Evolutionary conservation across 2,113 vertebrate genomes (phyloP).

Genomic region (Ahaetulla prasina): DNA sequence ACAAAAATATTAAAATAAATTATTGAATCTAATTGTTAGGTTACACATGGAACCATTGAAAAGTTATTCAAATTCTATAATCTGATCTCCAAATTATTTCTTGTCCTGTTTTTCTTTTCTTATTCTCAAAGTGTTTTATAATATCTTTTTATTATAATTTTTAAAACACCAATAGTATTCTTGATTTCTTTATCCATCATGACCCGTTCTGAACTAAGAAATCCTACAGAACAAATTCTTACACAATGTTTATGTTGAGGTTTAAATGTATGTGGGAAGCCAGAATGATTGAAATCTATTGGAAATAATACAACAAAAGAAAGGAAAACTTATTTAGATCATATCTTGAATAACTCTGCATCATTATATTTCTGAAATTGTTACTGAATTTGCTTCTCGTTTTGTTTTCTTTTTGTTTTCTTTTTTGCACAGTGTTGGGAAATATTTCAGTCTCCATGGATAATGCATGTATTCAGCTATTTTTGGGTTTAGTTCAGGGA

Average conservation of each 20-base stretch:
- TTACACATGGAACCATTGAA: neutral
- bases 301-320: neutral
- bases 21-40: neutral
- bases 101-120: neutral
- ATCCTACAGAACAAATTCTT: neutral
- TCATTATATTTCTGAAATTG: neutral
- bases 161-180: neutral
- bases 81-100: neutral
- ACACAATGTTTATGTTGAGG: neutral
- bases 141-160: neutral
- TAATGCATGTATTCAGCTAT: neutral
- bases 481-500: neutral
- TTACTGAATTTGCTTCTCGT: neutral
- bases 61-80: neutral
- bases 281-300: neutral
- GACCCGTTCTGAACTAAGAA: neutral
- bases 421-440: neutral
- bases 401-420: neutral
- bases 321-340: neutral
- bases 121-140: neutral
- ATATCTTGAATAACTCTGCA: neutral
- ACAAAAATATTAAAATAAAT: neutral
- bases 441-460: neutral
- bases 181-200: neutral
- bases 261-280: neutral